phyloP scores from a whole-genome alignment of 2,888 invertebrate genomes.

The Acanthopleura granulata region DNA sequence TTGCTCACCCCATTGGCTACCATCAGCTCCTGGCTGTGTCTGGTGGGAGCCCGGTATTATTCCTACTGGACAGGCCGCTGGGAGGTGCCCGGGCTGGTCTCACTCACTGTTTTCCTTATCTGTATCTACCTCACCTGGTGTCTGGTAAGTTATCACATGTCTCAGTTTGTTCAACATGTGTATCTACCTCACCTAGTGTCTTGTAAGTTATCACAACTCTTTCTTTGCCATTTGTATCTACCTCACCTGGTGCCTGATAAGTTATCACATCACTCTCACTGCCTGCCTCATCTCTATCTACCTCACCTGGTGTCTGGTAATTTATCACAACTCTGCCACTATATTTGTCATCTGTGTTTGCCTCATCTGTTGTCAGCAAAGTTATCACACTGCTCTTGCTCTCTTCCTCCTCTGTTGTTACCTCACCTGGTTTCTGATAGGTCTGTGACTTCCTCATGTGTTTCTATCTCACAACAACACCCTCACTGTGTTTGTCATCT shows the following conservation, averaged over 20 bases:
- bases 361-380: neutral
- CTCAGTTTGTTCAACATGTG: neutral
- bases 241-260: neutral
- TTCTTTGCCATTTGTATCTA: no score
- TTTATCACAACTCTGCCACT: neutral
- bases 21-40: conserved; percentile 72
- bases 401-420: conserved; percentile 40
- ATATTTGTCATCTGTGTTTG: neutral
- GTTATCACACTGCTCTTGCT: conserved; percentile 46
- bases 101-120: conserved; percentile 50
- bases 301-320: conserved; percentile 20
- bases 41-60: conserved; percentile 68
- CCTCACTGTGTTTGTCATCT: neutral
- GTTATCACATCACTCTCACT: conserved; percentile 38
- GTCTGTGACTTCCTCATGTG: no score
- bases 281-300: conserved; percentile 52
- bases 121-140: conserved; percentile 58
- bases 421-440: conserved; percentile 54
- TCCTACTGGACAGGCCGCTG: conserved; percentile 30
- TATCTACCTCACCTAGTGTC: neutral
- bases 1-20: conserved; percentile 75
- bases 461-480: no score
- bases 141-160: conserved; percentile 37
- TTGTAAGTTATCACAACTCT: neutral
- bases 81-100: conserved; percentile 53